These are phyloP conservation scores for Zosterops hypoxanthus DNA, from an alignment of 2,113 vertebrate species.

Conservation along the genomic window DNA sequence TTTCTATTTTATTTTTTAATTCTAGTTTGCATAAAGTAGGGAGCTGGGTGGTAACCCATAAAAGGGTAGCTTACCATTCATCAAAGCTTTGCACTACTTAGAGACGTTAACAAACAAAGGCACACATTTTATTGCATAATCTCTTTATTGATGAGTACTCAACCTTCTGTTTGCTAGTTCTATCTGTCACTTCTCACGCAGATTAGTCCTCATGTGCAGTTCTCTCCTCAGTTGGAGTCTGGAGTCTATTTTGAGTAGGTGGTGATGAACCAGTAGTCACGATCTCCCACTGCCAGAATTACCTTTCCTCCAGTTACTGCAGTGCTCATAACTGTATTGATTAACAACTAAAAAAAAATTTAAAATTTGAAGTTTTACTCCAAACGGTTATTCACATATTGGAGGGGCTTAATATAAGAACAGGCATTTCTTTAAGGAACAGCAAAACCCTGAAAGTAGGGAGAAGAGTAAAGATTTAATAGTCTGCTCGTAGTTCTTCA, in stretches of 20 bases:
- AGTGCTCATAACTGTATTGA: neutral
- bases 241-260: neutral
- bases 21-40: neutral
- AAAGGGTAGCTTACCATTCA: neutral
- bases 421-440: neutral
- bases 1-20: neutral
- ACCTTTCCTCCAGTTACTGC: neutral
- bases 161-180: neutral
- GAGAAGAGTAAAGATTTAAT: neutral
- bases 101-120: neutral
- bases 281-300: neutral
- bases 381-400: neutral
- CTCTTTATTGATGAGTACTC: neutral
- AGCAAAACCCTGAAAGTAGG: neutral
- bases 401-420: accelerated
- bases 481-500: neutral
- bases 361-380: neutral
- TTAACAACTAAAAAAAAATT: neutral
- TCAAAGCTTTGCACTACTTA: neutral
- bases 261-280: neutral
- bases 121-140: neutral
- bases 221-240: neutral
- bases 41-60: neutral
- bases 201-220: neutral
- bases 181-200: neutral